Conservation (phyloP, 2,113 vertebrate genomes). For the Leucoraja erinaceus region DNA sequence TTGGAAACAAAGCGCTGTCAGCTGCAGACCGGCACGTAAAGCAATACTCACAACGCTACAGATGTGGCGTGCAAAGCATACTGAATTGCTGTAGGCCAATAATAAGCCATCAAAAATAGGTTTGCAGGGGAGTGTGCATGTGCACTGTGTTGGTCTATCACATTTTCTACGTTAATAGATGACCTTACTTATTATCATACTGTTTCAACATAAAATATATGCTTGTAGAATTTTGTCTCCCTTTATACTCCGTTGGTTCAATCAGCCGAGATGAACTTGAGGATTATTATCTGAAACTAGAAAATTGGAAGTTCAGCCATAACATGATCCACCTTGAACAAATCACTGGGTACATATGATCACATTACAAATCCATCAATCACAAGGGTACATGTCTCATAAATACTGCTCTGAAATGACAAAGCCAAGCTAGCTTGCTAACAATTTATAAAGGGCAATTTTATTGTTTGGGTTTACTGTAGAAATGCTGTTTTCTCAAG, state of each 20-base stretch:
- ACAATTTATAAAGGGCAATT: slow-evolving; percentile 10
- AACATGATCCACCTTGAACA: slow-evolving; percentile 14
- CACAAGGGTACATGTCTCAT: slow-evolving; percentile 11
- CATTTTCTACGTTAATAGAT: background rate
- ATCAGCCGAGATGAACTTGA: background rate
- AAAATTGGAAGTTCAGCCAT: background rate
- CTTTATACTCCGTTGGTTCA: background rate
- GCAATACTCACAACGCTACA: too few species aligned
- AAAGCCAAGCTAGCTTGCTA: background rate
- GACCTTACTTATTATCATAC: background rate
- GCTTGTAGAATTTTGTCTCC: background rate
- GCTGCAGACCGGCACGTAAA: too few species aligned
- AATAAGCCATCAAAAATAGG: background rate
- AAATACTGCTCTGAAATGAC: slow-evolving; percentile 30
- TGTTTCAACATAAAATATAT: background rate
- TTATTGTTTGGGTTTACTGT: slow-evolving; percentile 22
- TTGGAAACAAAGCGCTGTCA: too few species aligned
- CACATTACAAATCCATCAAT: slow-evolving; percentile 31
- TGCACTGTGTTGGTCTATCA: background rate
- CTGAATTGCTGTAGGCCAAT: background rate
- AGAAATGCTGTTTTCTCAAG: background rate
- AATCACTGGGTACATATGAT: slow-evolving; percentile 24
- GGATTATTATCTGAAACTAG: slow-evolving; percentile 5
- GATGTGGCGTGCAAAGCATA: background rate
- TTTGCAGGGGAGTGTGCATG: background rate